A percentile compares a stretch with the other conserved stretches of the same genome.
phyloP scores from a whole-genome alignment of 2,888 invertebrate species.

The Synanthedon vespiformis region DNA sequence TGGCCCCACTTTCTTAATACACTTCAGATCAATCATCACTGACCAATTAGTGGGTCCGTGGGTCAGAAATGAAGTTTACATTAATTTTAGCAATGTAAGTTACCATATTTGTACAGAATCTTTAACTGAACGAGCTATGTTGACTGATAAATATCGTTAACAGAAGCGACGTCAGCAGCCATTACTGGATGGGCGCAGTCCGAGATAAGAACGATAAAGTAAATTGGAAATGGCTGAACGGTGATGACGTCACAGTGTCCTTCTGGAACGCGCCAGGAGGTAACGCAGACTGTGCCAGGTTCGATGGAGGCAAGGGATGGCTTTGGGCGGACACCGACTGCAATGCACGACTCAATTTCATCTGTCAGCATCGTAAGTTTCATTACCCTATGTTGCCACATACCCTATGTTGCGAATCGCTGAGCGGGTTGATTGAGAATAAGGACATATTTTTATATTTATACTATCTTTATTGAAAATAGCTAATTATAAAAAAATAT shows the following conservation, averaged over 20 bases:
- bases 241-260: conserved; percentile 88
- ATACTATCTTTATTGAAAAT: too few relatives aligned
- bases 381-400: too few relatives aligned
- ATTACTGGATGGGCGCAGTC: conserved; percentile 95
- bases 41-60: too few relatives aligned
- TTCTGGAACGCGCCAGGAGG: conserved; percentile 93
- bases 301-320: conserved; percentile 94
- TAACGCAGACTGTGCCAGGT: conserved; percentile 86
- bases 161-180: conserved; percentile 89
- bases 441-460: too few relatives aligned
- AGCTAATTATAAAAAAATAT: too few relatives aligned
- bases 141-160: conserved; percentile 7
- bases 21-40: too few relatives aligned
- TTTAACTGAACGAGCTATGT: background rate
- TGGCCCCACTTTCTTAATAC: too few relatives aligned
- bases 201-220: conserved; percentile 82
- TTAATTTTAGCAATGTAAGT: too few relatives aligned
- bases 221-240: conserved; percentile 92
- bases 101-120: too few relatives aligned
- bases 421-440: too few relatives aligned
- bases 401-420: too few relatives aligned
- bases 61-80: too few relatives aligned
- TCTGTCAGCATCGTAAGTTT: conserved; percentile 92
- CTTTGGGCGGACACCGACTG: conserved; percentile 95
- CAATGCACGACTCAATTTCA: conserved; percentile 84